Percentiles rank a stretch among this genome's conserved stretches.
Conservation (phyloP, 2,797 vertebrate species). For the Agapornis canus region DNA sequence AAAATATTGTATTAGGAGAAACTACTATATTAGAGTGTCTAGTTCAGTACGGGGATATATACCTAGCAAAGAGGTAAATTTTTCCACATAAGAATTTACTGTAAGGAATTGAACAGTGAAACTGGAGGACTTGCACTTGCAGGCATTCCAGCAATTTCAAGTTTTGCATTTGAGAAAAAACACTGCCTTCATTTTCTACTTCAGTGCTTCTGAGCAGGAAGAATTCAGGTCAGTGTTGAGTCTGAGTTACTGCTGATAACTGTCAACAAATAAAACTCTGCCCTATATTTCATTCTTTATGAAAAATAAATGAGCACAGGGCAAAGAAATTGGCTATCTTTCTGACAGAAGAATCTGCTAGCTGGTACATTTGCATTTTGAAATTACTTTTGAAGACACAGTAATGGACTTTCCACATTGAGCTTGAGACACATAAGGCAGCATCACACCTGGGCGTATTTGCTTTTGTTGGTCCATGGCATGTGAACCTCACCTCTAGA, state of each 20-base stretch:
- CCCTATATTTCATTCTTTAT: constrained; percentile 65
- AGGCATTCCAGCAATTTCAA: constrained; percentile 33
- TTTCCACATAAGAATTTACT: background rate
- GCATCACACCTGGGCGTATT: background rate
- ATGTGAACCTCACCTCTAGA: background rate
- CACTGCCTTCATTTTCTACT: constrained; percentile 64
- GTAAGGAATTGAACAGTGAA: background rate
- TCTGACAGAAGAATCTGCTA: constrained; percentile 61
- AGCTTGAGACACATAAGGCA: constrained; percentile 11
- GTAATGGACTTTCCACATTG: constrained; percentile 51
- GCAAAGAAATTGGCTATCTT: constrained; percentile 68
- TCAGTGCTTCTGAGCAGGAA: constrained; percentile 37
- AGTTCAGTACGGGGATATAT: background rate
- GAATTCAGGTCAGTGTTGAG: constrained; percentile 70
- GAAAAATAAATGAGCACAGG: constrained; percentile 71
- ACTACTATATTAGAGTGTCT: background rate
- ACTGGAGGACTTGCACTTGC: constrained; percentile 29
- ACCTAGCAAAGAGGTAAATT: background rate
- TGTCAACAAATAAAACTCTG: constrained; percentile 72
- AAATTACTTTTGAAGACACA: constrained; percentile 73
- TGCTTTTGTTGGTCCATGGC: background rate
- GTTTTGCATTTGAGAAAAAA: constrained; percentile 65
- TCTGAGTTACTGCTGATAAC: constrained; percentile 63
- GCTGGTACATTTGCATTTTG: constrained; percentile 69
- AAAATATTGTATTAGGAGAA: background rate